A percentile compares a stretch with the other conserved stretches of the same genome.
Conservation (phyloP, 2,113 vertebrate genomes). For the Caranx ignobilis region DNA sequence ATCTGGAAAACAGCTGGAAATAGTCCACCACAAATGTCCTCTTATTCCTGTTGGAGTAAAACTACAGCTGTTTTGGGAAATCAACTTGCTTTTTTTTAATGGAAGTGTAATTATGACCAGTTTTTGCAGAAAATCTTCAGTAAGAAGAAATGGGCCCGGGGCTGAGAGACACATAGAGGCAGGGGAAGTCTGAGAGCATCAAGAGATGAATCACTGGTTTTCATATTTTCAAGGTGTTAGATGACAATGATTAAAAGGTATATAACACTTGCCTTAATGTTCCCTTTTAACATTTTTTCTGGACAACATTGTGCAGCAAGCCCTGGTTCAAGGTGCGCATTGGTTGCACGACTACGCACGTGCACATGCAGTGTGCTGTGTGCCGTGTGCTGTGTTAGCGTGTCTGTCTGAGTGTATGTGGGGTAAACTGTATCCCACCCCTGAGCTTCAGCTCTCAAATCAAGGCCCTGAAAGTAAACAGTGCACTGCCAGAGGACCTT, state of each 20-base stretch:
- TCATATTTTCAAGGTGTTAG: neutral
- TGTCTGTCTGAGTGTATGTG: slow-evolving; percentile 60
- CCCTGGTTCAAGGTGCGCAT: slow-evolving; percentile 3
- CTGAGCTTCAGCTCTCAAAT: slow-evolving; percentile 87
- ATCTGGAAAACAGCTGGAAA: slow-evolving; percentile 1
- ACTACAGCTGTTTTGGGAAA: neutral
- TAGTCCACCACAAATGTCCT: slow-evolving; percentile 3
- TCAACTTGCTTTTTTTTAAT: neutral
- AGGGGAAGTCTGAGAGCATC: neutral
- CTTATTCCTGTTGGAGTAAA: neutral
- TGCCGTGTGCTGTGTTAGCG: slow-evolving; percentile 43
- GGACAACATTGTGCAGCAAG: neutral
- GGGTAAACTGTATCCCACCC: slow-evolving; percentile 73
- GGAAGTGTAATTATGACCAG: neutral
- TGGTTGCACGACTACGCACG: neutral
- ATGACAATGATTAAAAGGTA: neutral
- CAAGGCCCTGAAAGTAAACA: slow-evolving; percentile 91
- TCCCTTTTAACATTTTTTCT: slow-evolving; percentile 10
- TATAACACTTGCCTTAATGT: neutral
- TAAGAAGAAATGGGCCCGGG: neutral
- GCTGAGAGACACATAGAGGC: neutral
- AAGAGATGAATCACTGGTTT: neutral
- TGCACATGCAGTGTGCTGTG: slow-evolving; percentile 28
- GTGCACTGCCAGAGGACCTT: slow-evolving; percentile 83
- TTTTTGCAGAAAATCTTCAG: neutral